A percentile compares a stretch with the other conserved stretches of the same genome.
These are phyloP conservation scores for Lottia gigantea DNA, from an alignment of 2,888 invertebrate species.

Conservation along the genomic window DNA sequence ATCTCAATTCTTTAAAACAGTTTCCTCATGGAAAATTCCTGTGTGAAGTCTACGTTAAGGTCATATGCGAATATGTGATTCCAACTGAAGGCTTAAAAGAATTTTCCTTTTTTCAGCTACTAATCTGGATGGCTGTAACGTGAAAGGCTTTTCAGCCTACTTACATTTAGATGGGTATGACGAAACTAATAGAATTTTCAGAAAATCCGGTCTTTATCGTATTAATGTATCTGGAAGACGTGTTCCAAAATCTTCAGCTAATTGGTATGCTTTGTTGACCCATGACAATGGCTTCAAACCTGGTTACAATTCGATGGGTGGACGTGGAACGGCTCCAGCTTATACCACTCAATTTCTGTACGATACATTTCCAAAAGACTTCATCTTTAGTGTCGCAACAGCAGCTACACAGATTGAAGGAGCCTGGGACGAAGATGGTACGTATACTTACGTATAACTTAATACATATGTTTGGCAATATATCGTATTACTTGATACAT, in stretches of 20 bases:
- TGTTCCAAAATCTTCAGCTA: slow-evolving; percentile 75
- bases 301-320: slow-evolving; percentile 43
- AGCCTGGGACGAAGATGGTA: slow-evolving; percentile 72
- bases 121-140: slow-evolving; percentile 52
- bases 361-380: slow-evolving; percentile 34
- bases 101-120: slow-evolving; percentile 25
- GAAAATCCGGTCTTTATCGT: slow-evolving; percentile 79
- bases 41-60: no score
- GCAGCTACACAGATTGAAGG: slow-evolving; percentile 75
- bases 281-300: slow-evolving; percentile 23
- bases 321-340: slow-evolving; percentile 37
- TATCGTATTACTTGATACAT: no score
- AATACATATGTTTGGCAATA: no score
- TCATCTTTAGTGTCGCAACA: slow-evolving; percentile 60
- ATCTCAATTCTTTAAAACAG: no score
- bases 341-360: not conserved
- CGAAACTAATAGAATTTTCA: slow-evolving; percentile 78
- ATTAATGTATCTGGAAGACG: slow-evolving; percentile 78
- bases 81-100: not conserved
- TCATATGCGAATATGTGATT: no score
- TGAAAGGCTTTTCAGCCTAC: slow-evolving; percentile 80
- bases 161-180: slow-evolving; percentile 85
- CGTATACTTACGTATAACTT: no score
- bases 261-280: slow-evolving; percentile 49
- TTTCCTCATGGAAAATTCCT: no score